phyloP scores from a whole-genome alignment of 1,140 invertebrate genomes.

The Drosophila carrolli region DNA sequence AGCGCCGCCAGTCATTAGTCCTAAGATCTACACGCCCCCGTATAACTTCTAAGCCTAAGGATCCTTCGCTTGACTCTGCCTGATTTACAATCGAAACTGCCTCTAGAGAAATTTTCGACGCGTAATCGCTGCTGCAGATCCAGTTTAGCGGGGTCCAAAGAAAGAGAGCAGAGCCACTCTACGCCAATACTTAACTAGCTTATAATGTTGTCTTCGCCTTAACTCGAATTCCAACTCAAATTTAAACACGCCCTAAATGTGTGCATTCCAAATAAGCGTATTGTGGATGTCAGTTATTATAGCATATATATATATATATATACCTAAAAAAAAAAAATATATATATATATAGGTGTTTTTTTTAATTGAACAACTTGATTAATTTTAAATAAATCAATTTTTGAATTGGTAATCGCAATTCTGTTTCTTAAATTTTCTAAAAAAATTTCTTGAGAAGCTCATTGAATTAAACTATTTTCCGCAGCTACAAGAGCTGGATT shows the following conservation, averaged over 20 bases:
- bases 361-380: no score
- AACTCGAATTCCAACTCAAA: constrained; percentile 38
- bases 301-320: constrained; percentile 18
- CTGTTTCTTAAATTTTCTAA: no score
- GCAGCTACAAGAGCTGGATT: constrained; percentile 2
- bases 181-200: constrained; percentile 81
- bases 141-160: constrained; percentile 18
- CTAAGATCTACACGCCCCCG: constrained; percentile 46
- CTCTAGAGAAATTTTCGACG: constrained; percentile 23
- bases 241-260: constrained; percentile 38
- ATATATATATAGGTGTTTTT: no score
- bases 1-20: constrained; percentile 63
- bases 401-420: no score
- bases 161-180: constrained; percentile 43
- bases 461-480: not conserved
- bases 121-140: not conserved
- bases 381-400: no score
- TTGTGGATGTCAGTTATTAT: constrained; percentile 60
- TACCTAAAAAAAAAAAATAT: not conserved
- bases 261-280: constrained; percentile 49
- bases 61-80: constrained; percentile 31
- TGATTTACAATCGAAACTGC: constrained; percentile 33
- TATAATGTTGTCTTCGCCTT: constrained; percentile 61
- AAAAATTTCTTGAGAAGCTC: not conserved
- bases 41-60: constrained; percentile 13